Base-by-base conservation (phyloP, 2,797 vertebrate genomes). In the Oreonectes daqikongensis region DNA sequence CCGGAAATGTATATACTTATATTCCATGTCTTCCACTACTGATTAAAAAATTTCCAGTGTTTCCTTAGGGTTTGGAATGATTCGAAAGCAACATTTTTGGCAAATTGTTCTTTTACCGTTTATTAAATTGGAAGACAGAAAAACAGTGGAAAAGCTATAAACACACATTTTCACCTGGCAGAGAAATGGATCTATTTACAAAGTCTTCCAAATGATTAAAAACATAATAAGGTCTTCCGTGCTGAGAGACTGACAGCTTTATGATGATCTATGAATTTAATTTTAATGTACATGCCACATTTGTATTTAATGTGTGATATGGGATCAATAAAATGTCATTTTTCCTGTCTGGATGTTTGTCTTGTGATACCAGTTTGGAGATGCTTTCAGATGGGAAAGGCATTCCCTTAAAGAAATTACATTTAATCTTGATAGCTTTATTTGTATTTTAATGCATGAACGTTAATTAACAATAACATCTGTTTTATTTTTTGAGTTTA, bases 171-270 rank as follows among this genome's bases (percentile, higher is more conserved):
- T 72, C 70, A 81, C 42, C 65, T 76, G 74, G 65, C 65, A 76
- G 15, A 48, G 53, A 26, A 30, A 28, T 9, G 20, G 26, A 40
- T 64, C 59, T 59, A 75, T 67, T 78, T 74, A 80, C 59, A 55
- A 68, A 67, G 30, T 46, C 55, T 46, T 71, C 59, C 38, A 69
- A 52, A 70, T 79, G 63, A 75, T 79, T 65, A 61, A 78, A 83
- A 64, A 80, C 55, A 28, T 15, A 72, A 80, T 22, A 75, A 66
- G 61, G 24, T 22, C 46, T 46, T 57, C 50, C 42, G 72, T 46
- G 61, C 28, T n/a, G 10, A 35, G 22, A 68, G 24, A 60, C 42
- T 72, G 63, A 71, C 52, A 71, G 61, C 14, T 69, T 68, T 72
- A 73, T 64, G 42, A 66, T 60, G 40, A 72, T 72, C 32, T 59